phyloP scores from a whole-genome alignment of 1,140 invertebrate species.

The Heterodera carotae region DNA sequence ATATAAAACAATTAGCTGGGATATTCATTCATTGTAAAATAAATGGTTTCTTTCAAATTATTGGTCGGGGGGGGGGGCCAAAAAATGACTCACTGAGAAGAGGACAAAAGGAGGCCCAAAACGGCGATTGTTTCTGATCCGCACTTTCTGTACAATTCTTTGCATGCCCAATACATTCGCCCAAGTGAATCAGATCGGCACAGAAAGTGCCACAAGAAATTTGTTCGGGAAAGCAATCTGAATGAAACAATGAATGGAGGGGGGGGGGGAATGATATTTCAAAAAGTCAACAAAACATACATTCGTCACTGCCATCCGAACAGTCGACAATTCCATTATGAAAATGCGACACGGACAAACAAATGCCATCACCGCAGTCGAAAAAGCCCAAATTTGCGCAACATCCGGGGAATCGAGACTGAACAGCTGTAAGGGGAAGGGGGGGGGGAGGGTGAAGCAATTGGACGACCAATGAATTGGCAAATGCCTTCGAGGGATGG shows the following conservation, averaged over 20 bases:
- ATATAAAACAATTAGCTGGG: too few relatives aligned
- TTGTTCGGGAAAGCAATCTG: conserved; percentile 49
- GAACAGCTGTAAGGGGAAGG: conserved; percentile 25
- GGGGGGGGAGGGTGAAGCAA: neutral
- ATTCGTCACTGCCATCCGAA: conserved; percentile 62
- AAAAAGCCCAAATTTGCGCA: conserved; percentile 31
- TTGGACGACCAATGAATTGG: neutral
- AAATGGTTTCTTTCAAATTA: neutral
- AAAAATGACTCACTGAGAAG: conserved; percentile 29
- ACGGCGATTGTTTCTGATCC: neutral
- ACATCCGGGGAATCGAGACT: conserved; percentile 39
- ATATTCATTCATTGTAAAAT: too few relatives aligned
- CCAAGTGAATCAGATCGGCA: conserved; percentile 39
- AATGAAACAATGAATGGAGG: conserved; percentile 6
- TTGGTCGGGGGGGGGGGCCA: neutral
- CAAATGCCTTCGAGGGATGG: conserved; percentile 29
- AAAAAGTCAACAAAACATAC: conserved; percentile 34
- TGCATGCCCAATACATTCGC: conserved; percentile 44
- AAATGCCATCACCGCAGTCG: conserved; percentile 46
- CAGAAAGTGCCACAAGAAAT: conserved; percentile 45
- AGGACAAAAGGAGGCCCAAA: conserved; percentile 36
- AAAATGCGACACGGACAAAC: conserved; percentile 52
- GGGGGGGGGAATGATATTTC: neutral
- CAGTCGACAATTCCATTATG: conserved; percentile 58
- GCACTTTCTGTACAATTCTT: conserved; percentile 22